Evolutionary conservation across 1,140 invertebrate species (phyloP).

Genomic region (Radopholus similis): DNA sequence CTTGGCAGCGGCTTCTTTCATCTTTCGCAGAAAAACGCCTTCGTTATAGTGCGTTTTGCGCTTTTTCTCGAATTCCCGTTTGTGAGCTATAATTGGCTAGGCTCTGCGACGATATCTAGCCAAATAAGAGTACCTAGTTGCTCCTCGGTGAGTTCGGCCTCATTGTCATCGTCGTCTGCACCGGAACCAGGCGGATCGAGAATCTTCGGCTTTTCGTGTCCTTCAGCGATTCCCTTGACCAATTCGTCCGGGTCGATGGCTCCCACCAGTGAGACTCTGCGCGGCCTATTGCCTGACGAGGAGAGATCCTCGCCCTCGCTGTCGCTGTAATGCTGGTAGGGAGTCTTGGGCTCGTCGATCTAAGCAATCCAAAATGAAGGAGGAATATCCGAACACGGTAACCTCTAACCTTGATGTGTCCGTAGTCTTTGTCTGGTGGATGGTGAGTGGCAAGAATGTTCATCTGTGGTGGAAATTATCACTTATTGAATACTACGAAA

Average conservation of each 20-base stretch:
- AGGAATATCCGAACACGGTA: not conserved
- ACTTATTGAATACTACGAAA: not conserved
- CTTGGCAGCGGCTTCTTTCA: constrained; percentile 28
- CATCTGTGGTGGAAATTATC: constrained; percentile 71
- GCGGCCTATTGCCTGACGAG: constrained; percentile 58
- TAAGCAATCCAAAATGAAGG: constrained; percentile 18
- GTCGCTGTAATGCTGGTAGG: constrained; percentile 73
- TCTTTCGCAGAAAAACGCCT: constrained; percentile 46
- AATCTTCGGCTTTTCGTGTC: constrained; percentile 14
- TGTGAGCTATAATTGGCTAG: constrained; percentile 26
- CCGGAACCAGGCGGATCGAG: constrained; percentile 22
- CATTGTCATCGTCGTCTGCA: constrained; percentile 34
- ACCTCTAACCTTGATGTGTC: constrained; percentile 84
- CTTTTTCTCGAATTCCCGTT: constrained; percentile 67
- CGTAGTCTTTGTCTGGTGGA: constrained; percentile 96
- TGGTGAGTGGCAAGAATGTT: constrained; percentile 97
- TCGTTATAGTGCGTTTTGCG: constrained; percentile 95
- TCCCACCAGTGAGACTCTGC: constrained; percentile 57
- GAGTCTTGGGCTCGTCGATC: constrained; percentile 76
- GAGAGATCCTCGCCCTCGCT: constrained; percentile 68
- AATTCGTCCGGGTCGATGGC: constrained; percentile 56
- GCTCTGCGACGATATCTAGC: not conserved
- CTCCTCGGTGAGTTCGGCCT: constrained; percentile 26
- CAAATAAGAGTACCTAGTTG: constrained; percentile 17
- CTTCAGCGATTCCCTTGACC: constrained; percentile 28